Conservation (phyloP, 2,888 invertebrate species). For the Mythimna pallens region DNA sequence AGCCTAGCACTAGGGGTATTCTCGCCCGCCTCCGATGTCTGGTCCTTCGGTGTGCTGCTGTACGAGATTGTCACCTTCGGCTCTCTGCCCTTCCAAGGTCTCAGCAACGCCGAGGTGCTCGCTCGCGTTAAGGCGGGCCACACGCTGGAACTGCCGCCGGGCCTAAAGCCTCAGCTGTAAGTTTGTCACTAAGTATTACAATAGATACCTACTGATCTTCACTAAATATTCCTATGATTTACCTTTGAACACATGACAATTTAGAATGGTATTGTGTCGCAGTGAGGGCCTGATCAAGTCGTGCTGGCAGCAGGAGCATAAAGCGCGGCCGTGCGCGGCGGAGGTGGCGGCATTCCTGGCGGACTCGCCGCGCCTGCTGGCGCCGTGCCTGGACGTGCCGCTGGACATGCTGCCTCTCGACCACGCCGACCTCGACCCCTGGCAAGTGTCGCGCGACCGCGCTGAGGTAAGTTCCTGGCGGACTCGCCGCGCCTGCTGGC, state of each 20-base stretch:
- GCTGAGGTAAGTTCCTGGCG: slow-evolving; percentile 61
- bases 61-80: slow-evolving; percentile 98
- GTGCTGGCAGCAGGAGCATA: slow-evolving; percentile 94
- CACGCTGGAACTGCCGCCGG: slow-evolving; percentile 93
- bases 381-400: slow-evolving; percentile 95
- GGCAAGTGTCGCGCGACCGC: slow-evolving; percentile 71
- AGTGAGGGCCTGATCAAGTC: slow-evolving; percentile 94
- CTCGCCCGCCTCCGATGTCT: slow-evolving; percentile 96
- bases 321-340: slow-evolving; percentile 93
- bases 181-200: slow-evolving; percentile 76
- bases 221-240: neutral
- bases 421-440: slow-evolving; percentile 79
- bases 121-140: slow-evolving; percentile 95
- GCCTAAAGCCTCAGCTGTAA: slow-evolving; percentile 95
- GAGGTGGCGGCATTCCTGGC: slow-evolving; percentile 96
- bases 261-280: slow-evolving; percentile 58
- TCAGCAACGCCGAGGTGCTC: slow-evolving; percentile 96
- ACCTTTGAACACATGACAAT: neutral
- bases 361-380: slow-evolving; percentile 93
- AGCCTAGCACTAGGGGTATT: slow-evolving; percentile 95
- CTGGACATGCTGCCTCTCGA: slow-evolving; percentile 93
- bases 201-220: neutral
- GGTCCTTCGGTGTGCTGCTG: slow-evolving; percentile 96
- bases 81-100: slow-evolving; percentile 96
- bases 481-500: no score